Percentiles rank a stretch among this genome's conserved stretches.
These are phyloP conservation scores for Drosophila nebulosa DNA, from an alignment of 1,140 invertebrate genomes.

Conservation along the genomic window DNA sequence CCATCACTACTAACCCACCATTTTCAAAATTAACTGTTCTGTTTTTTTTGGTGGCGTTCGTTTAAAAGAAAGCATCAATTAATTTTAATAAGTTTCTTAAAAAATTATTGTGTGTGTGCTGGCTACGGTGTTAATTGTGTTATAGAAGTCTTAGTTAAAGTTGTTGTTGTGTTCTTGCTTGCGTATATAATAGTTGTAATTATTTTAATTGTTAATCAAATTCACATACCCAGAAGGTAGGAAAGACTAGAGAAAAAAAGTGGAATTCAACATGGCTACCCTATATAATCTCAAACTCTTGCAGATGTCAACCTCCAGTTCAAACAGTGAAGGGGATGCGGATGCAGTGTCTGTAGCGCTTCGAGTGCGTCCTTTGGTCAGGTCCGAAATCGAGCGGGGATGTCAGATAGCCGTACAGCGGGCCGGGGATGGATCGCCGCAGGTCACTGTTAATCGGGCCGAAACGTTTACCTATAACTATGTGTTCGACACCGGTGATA, in stretches of 20 bases:
- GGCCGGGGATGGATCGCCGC: conserved; percentile 83
- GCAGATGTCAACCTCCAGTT: conserved; percentile 29
- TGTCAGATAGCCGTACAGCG: conserved; percentile 86
- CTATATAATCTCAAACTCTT: not conserved
- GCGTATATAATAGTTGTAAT: no score
- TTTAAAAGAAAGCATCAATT: not conserved
- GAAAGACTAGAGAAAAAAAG: not conserved
- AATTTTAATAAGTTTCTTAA: not conserved
- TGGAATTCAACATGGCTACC: not conserved
- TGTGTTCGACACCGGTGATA: conserved; percentile 87
- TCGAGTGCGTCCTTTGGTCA: conserved; percentile 89
- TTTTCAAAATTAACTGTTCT: not conserved
- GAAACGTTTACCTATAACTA: conserved; percentile 94
- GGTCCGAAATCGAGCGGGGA: conserved; percentile 86
- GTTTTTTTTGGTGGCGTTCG: not conserved
- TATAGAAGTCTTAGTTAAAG: not conserved
- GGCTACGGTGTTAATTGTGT: not conserved
- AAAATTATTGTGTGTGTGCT: not conserved
- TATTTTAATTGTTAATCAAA: no score
- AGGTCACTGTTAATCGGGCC: conserved; percentile 86
- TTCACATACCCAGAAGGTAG: not conserved
- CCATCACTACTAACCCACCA: not conserved
- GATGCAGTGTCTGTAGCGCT: conserved; percentile 86
- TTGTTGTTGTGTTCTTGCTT: no score
- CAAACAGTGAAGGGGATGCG: conserved; percentile 21